Evolutionary conservation across 2,797 vertebrate genomes (phyloP).

Genomic region (Gymnothorax javanicus): DNA sequence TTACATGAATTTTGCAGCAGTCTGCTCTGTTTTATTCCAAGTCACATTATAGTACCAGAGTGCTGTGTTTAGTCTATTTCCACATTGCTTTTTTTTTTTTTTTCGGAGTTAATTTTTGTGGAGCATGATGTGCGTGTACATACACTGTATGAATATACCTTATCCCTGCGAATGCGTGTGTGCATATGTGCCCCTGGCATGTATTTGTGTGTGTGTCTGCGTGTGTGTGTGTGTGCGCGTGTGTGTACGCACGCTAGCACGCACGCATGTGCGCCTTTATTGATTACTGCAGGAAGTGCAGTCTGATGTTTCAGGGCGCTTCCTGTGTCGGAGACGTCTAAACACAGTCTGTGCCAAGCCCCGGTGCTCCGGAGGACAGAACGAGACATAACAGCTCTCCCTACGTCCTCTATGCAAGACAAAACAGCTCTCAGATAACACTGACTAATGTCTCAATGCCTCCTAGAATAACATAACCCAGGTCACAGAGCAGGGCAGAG

Average conservation of each 20-base stretch:
- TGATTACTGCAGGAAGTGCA: constrained; percentile 80
- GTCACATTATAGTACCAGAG: constrained; percentile 41
- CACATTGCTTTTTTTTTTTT: constrained; percentile 15
- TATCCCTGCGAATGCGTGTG: constrained; percentile 27
- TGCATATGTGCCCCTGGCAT: constrained; percentile 12
- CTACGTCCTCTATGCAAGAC: constrained; percentile 63
- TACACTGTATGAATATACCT: not conserved
- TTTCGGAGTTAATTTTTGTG: not conserved
- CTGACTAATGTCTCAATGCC: constrained; percentile 47
- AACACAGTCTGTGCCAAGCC: constrained; percentile 39
- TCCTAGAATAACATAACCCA: constrained; percentile 48
- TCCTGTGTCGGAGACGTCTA: constrained; percentile 71
- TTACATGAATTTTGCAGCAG: constrained; percentile 37
- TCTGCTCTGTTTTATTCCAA: constrained; percentile 34
- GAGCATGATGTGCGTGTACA: constrained; percentile 18
- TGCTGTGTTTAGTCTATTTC: constrained; percentile 38
- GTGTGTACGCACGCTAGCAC: constrained; percentile 22
- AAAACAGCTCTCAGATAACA: constrained; percentile 56
- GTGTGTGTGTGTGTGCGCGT: constrained; percentile 33
- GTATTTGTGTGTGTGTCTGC: constrained; percentile 26
- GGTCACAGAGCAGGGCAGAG: constrained; percentile 37
- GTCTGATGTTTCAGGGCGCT: constrained; percentile 74
- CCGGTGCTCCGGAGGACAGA: constrained; percentile 8
- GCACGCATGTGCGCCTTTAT: constrained; percentile 44
- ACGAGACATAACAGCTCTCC: constrained; percentile 52